Percentiles rank a stretch among this genome's conserved stretches.
These are phyloP conservation scores for Eueides isabella DNA, from an alignment of 1,140 invertebrate species.

Conservation along the genomic window DNA sequence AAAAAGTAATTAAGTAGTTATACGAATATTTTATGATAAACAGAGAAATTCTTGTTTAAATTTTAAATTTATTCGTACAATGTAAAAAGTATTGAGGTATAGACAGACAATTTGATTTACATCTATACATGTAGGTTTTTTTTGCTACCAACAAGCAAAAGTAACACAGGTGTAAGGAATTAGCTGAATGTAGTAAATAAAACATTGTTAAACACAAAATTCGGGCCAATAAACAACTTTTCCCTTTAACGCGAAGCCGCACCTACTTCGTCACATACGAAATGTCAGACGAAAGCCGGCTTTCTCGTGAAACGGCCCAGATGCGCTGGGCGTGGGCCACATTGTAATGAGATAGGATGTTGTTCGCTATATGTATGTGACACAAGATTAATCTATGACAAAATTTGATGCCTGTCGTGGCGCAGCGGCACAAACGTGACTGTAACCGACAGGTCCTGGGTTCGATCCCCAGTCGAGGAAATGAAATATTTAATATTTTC, in stretches of 20 bases:
- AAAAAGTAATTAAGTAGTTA: background rate
- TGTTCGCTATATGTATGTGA: background rate
- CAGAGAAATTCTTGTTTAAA: background rate
- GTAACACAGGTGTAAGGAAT: background rate
- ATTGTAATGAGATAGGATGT: conserved; percentile 31
- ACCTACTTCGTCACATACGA: conserved; percentile 39
- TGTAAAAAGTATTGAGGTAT: background rate
- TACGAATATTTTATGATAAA: background rate
- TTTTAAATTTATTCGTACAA: background rate
- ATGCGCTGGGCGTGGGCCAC: conserved; percentile 28
- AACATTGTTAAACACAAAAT: conserved; percentile 18
- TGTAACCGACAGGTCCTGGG: no score
- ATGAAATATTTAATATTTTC: no score
- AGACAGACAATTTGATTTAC: background rate
- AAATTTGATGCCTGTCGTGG: background rate
- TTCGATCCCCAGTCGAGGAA: no score
- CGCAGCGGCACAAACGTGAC: no score
- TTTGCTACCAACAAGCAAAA: background rate
- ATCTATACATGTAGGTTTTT: background rate
- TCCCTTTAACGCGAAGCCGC: conserved; percentile 37
- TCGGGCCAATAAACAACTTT: conserved; percentile 41
- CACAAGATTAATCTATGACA: background rate
- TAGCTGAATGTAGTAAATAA: background rate
- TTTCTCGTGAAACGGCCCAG: conserved; percentile 47
- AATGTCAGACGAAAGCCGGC: conserved; percentile 54